Evolutionary conservation across 2,888 invertebrate species (phyloP).

Genomic region (Agrenia bidenticulata): DNA sequence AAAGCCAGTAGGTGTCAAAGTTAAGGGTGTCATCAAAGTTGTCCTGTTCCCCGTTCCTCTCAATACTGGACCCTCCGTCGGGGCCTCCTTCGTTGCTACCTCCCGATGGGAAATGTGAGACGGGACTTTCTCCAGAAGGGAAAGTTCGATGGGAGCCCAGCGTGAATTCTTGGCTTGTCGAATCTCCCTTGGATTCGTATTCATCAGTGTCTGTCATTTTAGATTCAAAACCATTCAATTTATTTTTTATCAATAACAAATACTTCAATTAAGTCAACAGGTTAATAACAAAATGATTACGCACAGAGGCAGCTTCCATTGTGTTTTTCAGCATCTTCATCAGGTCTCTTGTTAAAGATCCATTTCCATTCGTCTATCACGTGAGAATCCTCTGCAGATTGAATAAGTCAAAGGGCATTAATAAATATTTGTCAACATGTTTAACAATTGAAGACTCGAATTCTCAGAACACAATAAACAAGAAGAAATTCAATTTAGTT

Average conservation of each 20-base stretch:
- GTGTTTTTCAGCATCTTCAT: constrained; percentile 18
- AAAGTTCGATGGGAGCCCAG: background rate
- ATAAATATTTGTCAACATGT: background rate
- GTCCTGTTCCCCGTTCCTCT: background rate
- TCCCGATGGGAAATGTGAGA: background rate
- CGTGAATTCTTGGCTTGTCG: background rate
- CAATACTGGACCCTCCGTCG: background rate
- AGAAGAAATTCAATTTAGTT: too few species aligned
- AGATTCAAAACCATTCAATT: too few species aligned
- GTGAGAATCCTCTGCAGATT: constrained; percentile 14
- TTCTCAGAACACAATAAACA: too few species aligned
- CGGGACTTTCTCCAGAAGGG: background rate
- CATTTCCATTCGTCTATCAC: constrained; percentile 12
- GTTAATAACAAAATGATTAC: background rate
- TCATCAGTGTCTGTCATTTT: too few species aligned
- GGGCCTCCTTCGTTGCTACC: background rate
- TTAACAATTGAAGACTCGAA: too few species aligned
- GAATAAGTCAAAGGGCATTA: background rate
- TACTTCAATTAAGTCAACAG: too few species aligned
- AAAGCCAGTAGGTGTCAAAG: constrained; percentile 4
- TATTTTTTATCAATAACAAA: too few species aligned
- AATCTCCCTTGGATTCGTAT: too few species aligned
- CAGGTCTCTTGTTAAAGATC: constrained; percentile 19
- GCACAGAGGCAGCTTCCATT: constrained; percentile 20
- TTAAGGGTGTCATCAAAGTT: background rate